Evolutionary conservation across 2,113 vertebrate genomes (phyloP).

Genomic region (Rousettus leschenaultii): DNA sequence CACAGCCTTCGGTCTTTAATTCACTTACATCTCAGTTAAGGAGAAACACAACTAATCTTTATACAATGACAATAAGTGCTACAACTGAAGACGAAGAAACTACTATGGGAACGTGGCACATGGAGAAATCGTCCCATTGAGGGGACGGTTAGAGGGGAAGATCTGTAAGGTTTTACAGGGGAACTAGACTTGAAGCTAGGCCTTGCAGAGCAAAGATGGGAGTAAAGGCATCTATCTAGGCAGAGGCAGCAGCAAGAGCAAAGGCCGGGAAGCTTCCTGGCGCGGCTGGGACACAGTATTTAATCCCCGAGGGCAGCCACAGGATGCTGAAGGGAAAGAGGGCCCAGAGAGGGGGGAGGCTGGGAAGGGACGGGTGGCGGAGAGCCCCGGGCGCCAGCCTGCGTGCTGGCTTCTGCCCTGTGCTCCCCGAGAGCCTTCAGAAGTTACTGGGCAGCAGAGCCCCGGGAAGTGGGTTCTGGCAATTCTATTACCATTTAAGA

Average conservation of each 20-base stretch:
- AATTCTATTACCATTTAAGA: background rate
- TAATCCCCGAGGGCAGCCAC: background rate
- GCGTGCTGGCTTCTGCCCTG: fast-evolving
- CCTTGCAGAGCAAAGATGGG: background rate
- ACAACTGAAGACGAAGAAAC: background rate
- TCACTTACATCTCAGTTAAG: background rate
- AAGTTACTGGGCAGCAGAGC: background rate
- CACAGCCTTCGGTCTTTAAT: background rate
- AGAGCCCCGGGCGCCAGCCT: background rate
- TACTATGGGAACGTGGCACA: background rate
- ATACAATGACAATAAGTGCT: background rate
- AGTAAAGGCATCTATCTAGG: background rate
- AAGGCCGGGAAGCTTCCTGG: background rate
- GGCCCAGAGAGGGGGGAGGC: background rate
- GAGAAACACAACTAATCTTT: background rate
- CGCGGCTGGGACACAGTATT: fast-evolving
- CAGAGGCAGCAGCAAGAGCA: background rate
- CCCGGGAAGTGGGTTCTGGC: background rate
- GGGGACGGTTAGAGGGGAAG: background rate
- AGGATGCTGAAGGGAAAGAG: background rate
- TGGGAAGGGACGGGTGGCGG: fast-evolving
- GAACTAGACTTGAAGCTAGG: background rate
- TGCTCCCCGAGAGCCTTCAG: background rate
- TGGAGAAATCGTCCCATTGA: background rate
- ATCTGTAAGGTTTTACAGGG: background rate